phyloP scores from a whole-genome alignment of 2,797 vertebrate species.

The Melanitta fusca region DNA sequence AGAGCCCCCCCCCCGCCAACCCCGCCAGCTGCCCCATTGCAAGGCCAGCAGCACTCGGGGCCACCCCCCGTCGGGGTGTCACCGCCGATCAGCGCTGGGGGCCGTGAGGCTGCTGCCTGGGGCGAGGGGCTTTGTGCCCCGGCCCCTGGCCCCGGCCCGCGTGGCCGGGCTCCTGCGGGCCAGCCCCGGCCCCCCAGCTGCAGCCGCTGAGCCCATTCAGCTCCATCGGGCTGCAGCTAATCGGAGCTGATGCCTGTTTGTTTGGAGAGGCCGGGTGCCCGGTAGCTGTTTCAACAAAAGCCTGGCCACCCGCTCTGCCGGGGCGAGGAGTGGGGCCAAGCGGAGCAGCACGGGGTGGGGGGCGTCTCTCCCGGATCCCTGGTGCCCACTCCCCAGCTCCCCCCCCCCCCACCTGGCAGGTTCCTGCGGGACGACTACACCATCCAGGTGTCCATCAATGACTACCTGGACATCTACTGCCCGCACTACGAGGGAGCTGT shows the following conservation, averaged over 20 bases:
- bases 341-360: background rate
- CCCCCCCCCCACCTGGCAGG: conserved; percentile 70
- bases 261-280: background rate
- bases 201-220: background rate
- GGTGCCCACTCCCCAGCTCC: background rate
- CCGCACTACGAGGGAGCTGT: conserved; percentile 85
- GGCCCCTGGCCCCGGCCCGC: too few relatives aligned
- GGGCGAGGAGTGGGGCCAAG: background rate
- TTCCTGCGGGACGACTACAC: conserved; percentile 86
- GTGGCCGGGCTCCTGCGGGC: too few relatives aligned
- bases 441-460: conserved; percentile 88
- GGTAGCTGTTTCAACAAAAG: background rate
- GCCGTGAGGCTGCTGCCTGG: background rate
- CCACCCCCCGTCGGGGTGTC: background rate
- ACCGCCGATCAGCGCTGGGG: background rate
- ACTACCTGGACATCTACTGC: conserved; percentile 95
- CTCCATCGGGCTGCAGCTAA: conserved; percentile 53
- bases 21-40: background rate
- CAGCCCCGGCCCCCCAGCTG: background rate
- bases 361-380: too few relatives aligned
- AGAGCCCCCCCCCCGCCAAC: background rate
- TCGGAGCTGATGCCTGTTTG: conserved; percentile 23
- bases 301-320: background rate
- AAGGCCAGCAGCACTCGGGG: background rate
- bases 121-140: conserved; percentile 24